Evolutionary conservation across 2,888 invertebrate species (phyloP).

Genomic region (Parelbella ahira): DNA sequence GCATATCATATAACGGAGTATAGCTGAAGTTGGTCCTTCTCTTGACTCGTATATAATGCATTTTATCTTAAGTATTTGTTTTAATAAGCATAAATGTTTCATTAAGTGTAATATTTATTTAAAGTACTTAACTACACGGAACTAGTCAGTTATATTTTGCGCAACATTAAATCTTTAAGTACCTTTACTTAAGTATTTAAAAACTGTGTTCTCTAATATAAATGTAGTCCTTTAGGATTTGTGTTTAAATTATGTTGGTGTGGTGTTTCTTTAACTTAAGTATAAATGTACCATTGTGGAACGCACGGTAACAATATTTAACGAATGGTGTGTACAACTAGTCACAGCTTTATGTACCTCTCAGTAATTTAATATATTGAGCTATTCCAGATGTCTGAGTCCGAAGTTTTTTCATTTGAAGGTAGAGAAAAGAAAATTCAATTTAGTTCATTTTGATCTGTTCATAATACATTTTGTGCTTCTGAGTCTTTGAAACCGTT

Average conservation of each 20-base stretch:
- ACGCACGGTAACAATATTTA: slow-evolving; percentile 57
- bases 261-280: slow-evolving; percentile 76
- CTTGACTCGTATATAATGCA: slow-evolving; percentile 65
- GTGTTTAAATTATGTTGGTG: slow-evolving; percentile 76
- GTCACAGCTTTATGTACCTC: slow-evolving; percentile 69
- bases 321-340: slow-evolving; percentile 68
- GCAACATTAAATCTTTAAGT: slow-evolving; percentile 76
- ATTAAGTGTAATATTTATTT: slow-evolving; percentile 76
- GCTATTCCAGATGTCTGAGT: slow-evolving; percentile 21
- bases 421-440: slow-evolving; percentile 10
- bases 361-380: slow-evolving; percentile 31
- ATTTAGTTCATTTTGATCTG: slow-evolving; percentile 1
- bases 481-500: too few species aligned
- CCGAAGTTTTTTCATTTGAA: slow-evolving; percentile 3
- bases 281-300: slow-evolving; percentile 37
- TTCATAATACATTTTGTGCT: too few species aligned
- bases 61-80: slow-evolving; percentile 54
- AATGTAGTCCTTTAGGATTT: slow-evolving; percentile 66
- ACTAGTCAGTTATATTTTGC: slow-evolving; percentile 81
- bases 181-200: slow-evolving; percentile 65
- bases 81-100: slow-evolving; percentile 75
- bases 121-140: slow-evolving; percentile 80
- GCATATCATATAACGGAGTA: slow-evolving; percentile 66
- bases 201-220: slow-evolving; percentile 75
- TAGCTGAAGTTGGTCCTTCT: slow-evolving; percentile 30